phyloP scores from a whole-genome alignment of 2,888 invertebrate species.

The Chironomus riparius region DNA sequence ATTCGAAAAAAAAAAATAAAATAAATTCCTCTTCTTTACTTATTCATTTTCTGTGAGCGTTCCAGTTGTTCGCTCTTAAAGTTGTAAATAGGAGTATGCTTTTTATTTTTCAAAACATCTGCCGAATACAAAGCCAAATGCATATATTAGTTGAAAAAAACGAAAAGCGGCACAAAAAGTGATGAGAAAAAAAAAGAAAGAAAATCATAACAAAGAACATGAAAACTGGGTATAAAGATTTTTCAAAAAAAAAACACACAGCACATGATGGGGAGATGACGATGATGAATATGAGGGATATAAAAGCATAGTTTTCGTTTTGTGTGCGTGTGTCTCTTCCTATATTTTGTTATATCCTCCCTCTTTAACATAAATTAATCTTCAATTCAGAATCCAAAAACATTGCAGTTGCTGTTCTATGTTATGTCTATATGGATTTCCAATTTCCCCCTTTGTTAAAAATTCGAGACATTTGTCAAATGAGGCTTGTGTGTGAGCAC shows the following conservation, averaged over 20 bases:
- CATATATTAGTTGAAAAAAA: neutral
- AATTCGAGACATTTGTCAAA: neutral
- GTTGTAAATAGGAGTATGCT: neutral
- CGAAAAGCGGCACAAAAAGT: neutral
- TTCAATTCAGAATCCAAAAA: too few relatives aligned
- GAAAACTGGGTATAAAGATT: neutral
- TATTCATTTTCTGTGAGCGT: neutral
- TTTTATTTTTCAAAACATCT: neutral
- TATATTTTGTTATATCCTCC: neutral
- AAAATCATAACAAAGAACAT: neutral
- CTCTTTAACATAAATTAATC: neutral
- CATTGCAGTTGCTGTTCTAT: too few relatives aligned
- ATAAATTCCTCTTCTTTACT: too few relatives aligned
- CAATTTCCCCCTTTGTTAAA: neutral
- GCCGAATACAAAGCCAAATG: neutral
- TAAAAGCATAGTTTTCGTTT: neutral
- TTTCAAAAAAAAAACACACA: too few relatives aligned
- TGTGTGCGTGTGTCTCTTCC: neutral
- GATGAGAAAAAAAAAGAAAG: neutral
- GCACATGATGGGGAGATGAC: neutral
- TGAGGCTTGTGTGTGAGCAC: neutral
- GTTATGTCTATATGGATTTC: too few relatives aligned
- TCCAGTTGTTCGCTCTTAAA: neutral
- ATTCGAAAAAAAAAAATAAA: slow-evolving; percentile 6
- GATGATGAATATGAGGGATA: neutral